A percentile compares a stretch with the other conserved stretches of the same genome.
Evolutionary conservation across 2,888 invertebrate genomes (phyloP).

Genomic region (Sicus ferrugineus): DNA sequence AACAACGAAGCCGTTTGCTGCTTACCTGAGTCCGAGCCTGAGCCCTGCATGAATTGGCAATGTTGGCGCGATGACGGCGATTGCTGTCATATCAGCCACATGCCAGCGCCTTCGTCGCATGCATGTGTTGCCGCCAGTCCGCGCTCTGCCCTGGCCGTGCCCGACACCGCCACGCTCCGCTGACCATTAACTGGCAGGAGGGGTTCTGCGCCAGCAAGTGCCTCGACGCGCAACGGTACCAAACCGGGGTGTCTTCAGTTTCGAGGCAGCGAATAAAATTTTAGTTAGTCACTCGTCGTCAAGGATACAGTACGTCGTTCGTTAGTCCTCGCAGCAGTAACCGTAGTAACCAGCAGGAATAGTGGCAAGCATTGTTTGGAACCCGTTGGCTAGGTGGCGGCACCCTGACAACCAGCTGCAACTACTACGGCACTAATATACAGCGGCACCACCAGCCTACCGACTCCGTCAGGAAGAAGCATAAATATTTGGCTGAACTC

Average conservation of each 20-base stretch:
- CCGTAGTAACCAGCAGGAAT: conserved; percentile 42
- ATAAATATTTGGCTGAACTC: conserved; percentile 37
- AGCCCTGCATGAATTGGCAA: conserved; percentile 12
- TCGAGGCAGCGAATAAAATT: conserved; percentile 63
- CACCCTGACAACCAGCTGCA: conserved; percentile 27
- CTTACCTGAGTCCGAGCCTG: not conserved
- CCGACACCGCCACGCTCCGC: not conserved
- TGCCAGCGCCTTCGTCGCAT: conserved; percentile 19
- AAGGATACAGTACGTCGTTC: conserved; percentile 61
- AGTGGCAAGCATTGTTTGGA: conserved; percentile 29
- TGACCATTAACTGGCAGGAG: conserved; percentile 6
- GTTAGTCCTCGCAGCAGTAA: conserved; percentile 36
- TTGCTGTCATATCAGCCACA: conserved; percentile 34
- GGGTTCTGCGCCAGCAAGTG: conserved; percentile 23
- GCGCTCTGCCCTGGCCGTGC: not conserved
- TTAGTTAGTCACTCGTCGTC: conserved; percentile 65
- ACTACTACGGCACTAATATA: conserved; percentile 4
- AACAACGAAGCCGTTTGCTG: conserved; percentile 5
- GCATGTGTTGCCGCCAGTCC: conserved; percentile 4
- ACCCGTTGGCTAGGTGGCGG: conserved; percentile 20
- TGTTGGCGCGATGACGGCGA: conserved; percentile 33
- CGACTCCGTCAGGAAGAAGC: conserved; percentile 12
- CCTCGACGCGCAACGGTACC: conserved; percentile 16
- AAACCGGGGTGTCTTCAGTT: conserved; percentile 50
- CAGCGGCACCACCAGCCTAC: not conserved